Base-by-base conservation (phyloP, 2,888 invertebrate species). In the Idaea aversata region DNA sequence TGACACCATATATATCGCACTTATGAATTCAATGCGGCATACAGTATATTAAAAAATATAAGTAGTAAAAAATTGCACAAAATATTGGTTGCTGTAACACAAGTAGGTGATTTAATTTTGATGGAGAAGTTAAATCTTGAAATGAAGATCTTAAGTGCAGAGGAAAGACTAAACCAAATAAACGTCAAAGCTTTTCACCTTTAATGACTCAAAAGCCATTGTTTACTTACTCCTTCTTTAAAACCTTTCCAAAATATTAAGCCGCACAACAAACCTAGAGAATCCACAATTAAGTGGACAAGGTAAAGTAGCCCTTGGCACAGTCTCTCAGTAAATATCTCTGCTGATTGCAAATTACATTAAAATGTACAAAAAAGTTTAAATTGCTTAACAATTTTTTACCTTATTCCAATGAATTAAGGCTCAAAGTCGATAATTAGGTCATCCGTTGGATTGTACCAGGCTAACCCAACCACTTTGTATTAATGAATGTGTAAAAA, bases 281-380 rank as follows among this genome's bases (percentile, higher is more conserved):
- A 67, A 75, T 72, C 68, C 68, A 74, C 69, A 70, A 67, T 75
- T 68, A 71, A 77, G 76, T 76, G 77, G 75, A 66, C 75, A 72
- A 70, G 76, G 79, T 79, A 76, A 79, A 78, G 77, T 78, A 78
- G 74, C 70, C 69, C 65, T 68, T 61, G 34, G 13, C 61, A 7
- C 66, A 65, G 61, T 68, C 73, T 75, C 77, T 75, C 68, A 61
- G 70, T 69, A 74, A 74, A 75, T 77, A 76, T 72, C 73, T 72
- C 72, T 73, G 78, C 79, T 79, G 76, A 82, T 83, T 84, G 77
- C 75, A 77, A 84, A 84, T 81, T 71, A 77, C 76, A 81, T 83
- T 81, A 80, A 77, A 82, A 77, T 75, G 73, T 81, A 34, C 59
- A 59, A 59, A 25, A 16, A 59, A 16, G 73, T 67, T 68, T 72